Percentiles rank a stretch among this genome's conserved stretches.
Conservation (phyloP, 2,113 vertebrate species). For the Pionites leucogaster region DNA sequence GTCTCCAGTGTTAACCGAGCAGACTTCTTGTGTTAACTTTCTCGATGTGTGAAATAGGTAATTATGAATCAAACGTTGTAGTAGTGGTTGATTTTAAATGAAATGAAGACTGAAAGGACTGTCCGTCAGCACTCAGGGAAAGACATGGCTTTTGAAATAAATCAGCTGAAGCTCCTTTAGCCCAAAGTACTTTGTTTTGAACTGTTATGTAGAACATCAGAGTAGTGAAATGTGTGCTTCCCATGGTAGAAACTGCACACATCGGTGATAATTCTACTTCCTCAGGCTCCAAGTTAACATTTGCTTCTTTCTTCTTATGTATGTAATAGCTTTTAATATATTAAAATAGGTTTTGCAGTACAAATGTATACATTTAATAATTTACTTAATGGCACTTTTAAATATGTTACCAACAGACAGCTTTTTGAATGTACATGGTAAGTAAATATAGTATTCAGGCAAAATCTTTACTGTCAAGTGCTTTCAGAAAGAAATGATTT, state of each 20-base stretch:
- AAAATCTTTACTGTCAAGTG: not conserved
- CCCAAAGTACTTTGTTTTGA: not conserved
- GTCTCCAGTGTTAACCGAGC: not conserved
- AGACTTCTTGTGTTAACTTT: not conserved
- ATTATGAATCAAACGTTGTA: not conserved
- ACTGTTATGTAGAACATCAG: fast-evolving
- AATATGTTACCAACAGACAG: not conserved
- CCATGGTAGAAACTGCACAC: not conserved
- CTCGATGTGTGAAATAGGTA: not conserved
- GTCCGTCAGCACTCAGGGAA: not conserved
- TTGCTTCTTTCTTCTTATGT: not conserved
- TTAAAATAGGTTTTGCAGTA: not conserved
- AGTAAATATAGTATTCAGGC: not conserved
- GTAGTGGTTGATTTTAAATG: not conserved
- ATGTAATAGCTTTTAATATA: not conserved
- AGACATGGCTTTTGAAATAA: not conserved
- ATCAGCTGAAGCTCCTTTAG: not conserved
- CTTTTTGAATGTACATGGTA: not conserved
- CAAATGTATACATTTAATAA: not conserved
- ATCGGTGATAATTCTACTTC: not conserved
- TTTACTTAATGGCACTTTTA: not conserved
- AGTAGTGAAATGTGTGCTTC: not conserved
- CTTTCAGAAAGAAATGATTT: not conserved
- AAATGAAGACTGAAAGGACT: not conserved
- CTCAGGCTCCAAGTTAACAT: not conserved